phyloP scores from a whole-genome alignment of 2,888 invertebrate genomes.

The Noctua fimbriata region DNA sequence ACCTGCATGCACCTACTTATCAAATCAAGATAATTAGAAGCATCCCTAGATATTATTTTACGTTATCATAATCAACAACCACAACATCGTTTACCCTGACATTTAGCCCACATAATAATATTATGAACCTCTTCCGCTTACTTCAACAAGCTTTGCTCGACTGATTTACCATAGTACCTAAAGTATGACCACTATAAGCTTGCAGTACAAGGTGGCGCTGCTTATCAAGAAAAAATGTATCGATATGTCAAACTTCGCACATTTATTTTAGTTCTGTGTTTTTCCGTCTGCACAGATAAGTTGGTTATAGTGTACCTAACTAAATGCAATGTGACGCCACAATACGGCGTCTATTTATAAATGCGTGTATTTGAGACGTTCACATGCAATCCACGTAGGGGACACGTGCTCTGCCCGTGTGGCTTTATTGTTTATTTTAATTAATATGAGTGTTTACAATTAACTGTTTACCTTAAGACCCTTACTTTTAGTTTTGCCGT shows the following conservation, averaged over 20 bases:
- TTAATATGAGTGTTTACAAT: background rate
- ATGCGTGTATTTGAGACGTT: constrained; percentile 20
- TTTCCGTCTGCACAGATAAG: background rate
- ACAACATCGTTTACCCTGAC: constrained; percentile 10
- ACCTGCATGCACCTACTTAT: background rate
- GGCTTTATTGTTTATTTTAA: constrained; percentile 29
- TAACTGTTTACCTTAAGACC: background rate
- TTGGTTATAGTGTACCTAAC: background rate
- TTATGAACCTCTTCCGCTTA: constrained; percentile 18
- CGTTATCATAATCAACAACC: background rate
- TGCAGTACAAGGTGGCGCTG: background rate
- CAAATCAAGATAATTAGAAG: background rate
- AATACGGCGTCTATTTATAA: constrained; percentile 43
- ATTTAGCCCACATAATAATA: constrained; percentile 5
- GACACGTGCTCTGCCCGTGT: constrained; percentile 35
- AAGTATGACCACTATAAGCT: background rate
- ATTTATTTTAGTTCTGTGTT: background rate
- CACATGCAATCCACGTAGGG: constrained; percentile 36
- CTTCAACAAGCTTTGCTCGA: background rate
- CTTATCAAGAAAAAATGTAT: background rate
- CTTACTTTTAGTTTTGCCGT: background rate
- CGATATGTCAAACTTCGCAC: background rate
- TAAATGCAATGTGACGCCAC: constrained; percentile 30
- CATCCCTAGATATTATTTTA: constrained; percentile 3
- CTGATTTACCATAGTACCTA: background rate